Conservation (phyloP, 2,113 vertebrate species). For the Tor tambroides region DNA sequence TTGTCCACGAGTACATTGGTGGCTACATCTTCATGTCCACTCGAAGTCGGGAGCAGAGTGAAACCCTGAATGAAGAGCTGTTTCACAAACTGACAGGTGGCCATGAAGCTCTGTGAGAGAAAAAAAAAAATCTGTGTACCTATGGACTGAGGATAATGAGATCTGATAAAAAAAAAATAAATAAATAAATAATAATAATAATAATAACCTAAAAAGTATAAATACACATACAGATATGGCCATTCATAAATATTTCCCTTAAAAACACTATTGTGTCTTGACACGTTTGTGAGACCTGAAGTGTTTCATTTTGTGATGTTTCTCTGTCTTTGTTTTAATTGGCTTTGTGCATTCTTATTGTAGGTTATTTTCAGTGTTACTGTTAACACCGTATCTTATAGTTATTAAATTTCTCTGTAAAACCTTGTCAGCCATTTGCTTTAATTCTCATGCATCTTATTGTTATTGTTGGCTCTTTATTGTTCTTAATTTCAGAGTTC, state of each 20-base stretch:
- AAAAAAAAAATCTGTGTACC: neutral
- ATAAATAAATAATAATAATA: too few species aligned
- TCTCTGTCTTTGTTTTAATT: too few species aligned
- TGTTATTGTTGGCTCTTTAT: neutral
- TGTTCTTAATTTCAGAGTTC: neutral
- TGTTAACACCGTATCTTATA: neutral
- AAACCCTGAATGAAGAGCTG: conserved; percentile 76
- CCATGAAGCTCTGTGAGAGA: conserved; percentile 75
- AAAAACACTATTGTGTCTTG: conserved; percentile 26
- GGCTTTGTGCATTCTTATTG: neutral
- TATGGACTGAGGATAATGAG: neutral
- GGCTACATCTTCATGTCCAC: conserved; percentile 84
- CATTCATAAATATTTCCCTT: too few species aligned
- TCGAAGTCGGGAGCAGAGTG: conserved; percentile 68
- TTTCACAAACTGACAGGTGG: conserved; percentile 82
- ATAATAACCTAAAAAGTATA: too few species aligned
- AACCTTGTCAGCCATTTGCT: neutral
- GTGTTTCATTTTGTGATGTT: neutral
- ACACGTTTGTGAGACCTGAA: neutral
- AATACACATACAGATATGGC: neutral
- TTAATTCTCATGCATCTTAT: neutral
- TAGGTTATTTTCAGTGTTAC: neutral
- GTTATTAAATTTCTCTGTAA: neutral
- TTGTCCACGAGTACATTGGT: conserved; percentile 81
- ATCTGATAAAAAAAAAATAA: neutral